Evolutionary conservation across 1,140 invertebrate genomes (phyloP).

Genomic region (Bombus terrestris): DNA sequence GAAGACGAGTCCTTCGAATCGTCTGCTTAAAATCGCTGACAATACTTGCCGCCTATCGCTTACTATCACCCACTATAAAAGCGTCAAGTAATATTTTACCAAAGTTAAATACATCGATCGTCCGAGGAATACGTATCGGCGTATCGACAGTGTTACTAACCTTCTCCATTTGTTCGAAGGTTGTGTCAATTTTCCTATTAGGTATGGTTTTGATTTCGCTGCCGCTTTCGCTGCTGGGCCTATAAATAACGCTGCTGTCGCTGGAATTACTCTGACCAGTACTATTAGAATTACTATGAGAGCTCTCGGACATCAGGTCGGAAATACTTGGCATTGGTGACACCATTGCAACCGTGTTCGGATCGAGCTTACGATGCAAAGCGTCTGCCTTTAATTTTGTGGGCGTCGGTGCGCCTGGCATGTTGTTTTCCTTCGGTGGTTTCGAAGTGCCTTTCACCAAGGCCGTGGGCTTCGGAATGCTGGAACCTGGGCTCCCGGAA

Average conservation of each 20-base stretch:
- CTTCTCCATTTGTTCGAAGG: conserved; percentile 78
- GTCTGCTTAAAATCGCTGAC: too few species aligned
- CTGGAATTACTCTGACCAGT: conserved; percentile 86
- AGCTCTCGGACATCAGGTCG: conserved; percentile 83
- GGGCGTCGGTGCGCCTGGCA: conserved; percentile 66
- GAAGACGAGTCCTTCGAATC: too few species aligned
- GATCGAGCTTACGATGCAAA: conserved; percentile 82
- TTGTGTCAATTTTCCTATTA: conserved; percentile 83
- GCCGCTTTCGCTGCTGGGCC: conserved; percentile 86
- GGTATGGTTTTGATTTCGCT: conserved; percentile 84
- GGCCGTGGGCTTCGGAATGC: conserved; percentile 94
- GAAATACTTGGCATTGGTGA: conserved; percentile 88
- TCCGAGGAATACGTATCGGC: too few species aligned
- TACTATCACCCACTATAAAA: too few species aligned
- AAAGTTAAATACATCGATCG: too few species aligned
- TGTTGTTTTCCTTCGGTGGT: conserved; percentile 80
- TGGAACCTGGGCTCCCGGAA: conserved; percentile 83
- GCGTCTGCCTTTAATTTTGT: conserved; percentile 73
- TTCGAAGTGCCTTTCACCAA: conserved; percentile 94
- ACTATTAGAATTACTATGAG: conserved; percentile 84
- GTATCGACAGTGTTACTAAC: conserved; percentile 49
- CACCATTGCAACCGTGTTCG: conserved; percentile 87
- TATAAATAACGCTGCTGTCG: conserved; percentile 87
- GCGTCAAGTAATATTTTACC: too few species aligned
- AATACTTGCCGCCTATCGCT: too few species aligned